Evolutionary conservation across 1,140 invertebrate genomes (phyloP).

Genomic region (Epicauta chinensis): DNA sequence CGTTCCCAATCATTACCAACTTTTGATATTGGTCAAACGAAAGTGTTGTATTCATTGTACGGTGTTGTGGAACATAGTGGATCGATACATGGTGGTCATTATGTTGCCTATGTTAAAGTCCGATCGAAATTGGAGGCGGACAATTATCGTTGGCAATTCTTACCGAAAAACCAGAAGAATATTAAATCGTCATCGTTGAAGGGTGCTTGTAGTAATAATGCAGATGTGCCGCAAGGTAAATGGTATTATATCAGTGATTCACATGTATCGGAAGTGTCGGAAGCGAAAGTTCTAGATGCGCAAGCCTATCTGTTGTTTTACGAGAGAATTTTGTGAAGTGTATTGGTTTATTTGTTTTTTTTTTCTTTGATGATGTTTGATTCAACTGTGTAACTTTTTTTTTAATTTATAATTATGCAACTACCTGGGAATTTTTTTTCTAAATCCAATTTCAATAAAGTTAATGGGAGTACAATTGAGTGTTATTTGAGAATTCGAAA

Average conservation of each 20-base stretch:
- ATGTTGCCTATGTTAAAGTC: conserved; percentile 91
- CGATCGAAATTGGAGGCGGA: conserved; percentile 49
- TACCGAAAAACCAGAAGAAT: conserved; percentile 51
- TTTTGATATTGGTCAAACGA: conserved; percentile 54
- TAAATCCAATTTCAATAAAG: too few relatives aligned
- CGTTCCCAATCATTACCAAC: conserved; percentile 62
- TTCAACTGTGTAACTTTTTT: too few relatives aligned
- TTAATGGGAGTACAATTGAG: too few relatives aligned
- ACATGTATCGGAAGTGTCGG: conserved; percentile 70
- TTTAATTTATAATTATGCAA: too few relatives aligned
- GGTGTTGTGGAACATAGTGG: conserved; percentile 94
- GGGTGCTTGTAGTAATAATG: conserved; percentile 33
- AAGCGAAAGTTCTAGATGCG: conserved; percentile 71
- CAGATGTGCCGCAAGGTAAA: conserved; percentile 60
- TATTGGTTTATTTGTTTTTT: too few relatives aligned
- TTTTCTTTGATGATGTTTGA: too few relatives aligned
- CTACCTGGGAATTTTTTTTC: too few relatives aligned
- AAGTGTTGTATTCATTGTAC: conserved; percentile 84
- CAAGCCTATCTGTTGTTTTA: conserved; percentile 98
- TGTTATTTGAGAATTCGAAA: too few relatives aligned
- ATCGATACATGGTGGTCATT: conserved; percentile 85
- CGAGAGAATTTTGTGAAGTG: conserved; percentile 69
- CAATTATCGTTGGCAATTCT: conserved; percentile 61
- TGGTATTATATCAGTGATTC: conserved; percentile 95
- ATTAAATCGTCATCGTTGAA: conserved; percentile 35